A percentile compares a stretch with the other conserved stretches of the same genome.
phyloP scores from a whole-genome alignment of 2,797 vertebrate species.

The Lagocephalus sceleratus region DNA sequence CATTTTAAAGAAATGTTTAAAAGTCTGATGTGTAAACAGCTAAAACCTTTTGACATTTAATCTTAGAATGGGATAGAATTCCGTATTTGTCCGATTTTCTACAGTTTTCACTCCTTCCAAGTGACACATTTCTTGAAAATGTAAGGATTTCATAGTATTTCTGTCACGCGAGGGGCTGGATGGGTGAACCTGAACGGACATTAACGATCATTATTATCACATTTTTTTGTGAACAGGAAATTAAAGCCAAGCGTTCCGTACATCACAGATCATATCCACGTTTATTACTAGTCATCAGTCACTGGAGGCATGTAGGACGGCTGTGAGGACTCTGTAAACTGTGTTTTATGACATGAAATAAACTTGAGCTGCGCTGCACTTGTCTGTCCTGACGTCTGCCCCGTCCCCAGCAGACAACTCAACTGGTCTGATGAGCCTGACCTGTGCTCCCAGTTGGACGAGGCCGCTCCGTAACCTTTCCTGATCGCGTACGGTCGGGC shows the following conservation, averaged over 20 bases:
- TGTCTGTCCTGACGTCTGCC: not conserved
- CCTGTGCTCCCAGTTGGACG: conserved; percentile 19
- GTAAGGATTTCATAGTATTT: too few species aligned
- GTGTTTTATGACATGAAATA: not conserved
- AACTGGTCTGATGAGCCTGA: not conserved
- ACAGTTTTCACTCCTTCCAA: too few species aligned
- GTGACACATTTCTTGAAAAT: too few species aligned
- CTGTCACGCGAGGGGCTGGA: too few species aligned
- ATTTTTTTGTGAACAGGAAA: conserved; percentile 58
- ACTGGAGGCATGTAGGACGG: not conserved
- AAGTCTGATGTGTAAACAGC: too few species aligned
- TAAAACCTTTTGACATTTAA: too few species aligned
- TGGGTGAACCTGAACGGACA: conserved; percentile 8
- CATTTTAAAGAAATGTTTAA: too few species aligned
- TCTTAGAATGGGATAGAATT: too few species aligned
- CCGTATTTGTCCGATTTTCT: too few species aligned
- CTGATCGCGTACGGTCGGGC: conserved; percentile 22
- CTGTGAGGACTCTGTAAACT: not conserved
- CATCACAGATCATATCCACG: conserved; percentile 42
- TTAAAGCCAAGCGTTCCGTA: conserved; percentile 51
- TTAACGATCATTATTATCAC: conserved; percentile 28
- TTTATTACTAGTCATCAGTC: conserved; percentile 58
- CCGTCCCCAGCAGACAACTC: not conserved
- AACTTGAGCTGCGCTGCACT: too few species aligned
- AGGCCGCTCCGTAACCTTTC: conserved; percentile 47